Percentiles rank a stretch among this genome's conserved stretches.
Conservation (phyloP, 1,140 invertebrate genomes). For the Ostrea edulis region DNA sequence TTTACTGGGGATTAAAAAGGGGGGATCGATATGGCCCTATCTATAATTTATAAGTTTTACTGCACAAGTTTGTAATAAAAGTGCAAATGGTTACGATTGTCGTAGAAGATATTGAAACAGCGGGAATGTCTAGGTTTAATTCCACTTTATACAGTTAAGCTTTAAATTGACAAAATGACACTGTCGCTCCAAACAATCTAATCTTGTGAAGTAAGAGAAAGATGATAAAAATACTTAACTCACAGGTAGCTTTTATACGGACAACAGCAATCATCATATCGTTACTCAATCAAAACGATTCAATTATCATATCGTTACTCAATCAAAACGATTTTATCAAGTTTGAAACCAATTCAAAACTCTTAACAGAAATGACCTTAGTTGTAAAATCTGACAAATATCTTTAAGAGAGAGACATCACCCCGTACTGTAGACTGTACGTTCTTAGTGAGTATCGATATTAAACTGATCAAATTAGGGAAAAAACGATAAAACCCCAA, state of each 20-base stretch:
- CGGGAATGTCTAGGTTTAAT: not conserved
- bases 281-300: too few relatives aligned
- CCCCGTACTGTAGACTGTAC: not conserved
- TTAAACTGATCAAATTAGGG: not conserved
- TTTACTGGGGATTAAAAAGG: not conserved
- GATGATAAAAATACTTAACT: not conserved
- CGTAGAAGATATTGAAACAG: not conserved
- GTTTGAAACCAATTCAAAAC: not conserved
- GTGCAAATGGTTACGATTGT: not conserved
- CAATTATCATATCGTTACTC: not conserved
- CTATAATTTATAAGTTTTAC: conserved; percentile 23
- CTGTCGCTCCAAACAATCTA: not conserved
- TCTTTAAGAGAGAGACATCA: not conserved
- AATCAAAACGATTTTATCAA: not conserved
- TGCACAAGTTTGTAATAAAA: not conserved
- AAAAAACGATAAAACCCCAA: not conserved
- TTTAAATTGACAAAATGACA: not conserved
- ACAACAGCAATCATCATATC: not conserved
- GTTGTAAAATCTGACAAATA: not conserved
- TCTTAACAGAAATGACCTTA: not conserved
- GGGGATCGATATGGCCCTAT: conserved; percentile 1
- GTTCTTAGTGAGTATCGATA: not conserved
- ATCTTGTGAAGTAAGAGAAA: not conserved
- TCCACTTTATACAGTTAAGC: not conserved
- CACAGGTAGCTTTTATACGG: not conserved